Conservation (phyloP, 2,888 invertebrate genomes). For the Rhodophaea formosa region DNA sequence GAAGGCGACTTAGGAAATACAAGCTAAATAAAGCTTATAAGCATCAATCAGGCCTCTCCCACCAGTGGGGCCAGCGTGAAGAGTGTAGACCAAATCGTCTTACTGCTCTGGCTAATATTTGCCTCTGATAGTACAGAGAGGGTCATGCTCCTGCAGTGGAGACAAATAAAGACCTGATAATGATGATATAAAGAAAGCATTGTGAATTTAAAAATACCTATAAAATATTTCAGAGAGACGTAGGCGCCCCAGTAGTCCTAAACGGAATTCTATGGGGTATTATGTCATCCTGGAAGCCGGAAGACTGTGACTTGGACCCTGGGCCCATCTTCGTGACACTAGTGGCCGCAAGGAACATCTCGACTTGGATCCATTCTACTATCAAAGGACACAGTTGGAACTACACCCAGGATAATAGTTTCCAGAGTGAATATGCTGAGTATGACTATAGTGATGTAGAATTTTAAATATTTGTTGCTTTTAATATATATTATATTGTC, state of each 20-base stretch:
- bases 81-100: no score
- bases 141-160: no score
- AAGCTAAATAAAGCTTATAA: no score
- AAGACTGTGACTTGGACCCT: conserved; percentile 42
- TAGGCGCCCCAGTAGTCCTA: conserved; percentile 59
- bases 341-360: conserved; percentile 45
- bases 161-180: no score
- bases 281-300: conserved; percentile 54
- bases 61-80: no score
- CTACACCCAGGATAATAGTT: not conserved
- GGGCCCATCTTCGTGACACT: conserved; percentile 47
- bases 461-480: not conserved
- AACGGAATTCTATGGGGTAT: conserved; percentile 60
- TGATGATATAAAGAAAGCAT: no score
- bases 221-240: conserved; percentile 52
- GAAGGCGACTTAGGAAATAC: no score
- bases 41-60: no score
- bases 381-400: conserved; percentile 38
- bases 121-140: no score
- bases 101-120: no score
- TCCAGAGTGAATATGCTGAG: conserved; percentile 18
- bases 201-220: no score
- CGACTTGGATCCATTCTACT: conserved; percentile 53
- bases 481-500: no score
- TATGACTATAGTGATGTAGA: not conserved